These are phyloP conservation scores for Aulostomus chinensis DNA, from an alignment of 2,797 vertebrate species.

Conservation along the genomic window DNA sequence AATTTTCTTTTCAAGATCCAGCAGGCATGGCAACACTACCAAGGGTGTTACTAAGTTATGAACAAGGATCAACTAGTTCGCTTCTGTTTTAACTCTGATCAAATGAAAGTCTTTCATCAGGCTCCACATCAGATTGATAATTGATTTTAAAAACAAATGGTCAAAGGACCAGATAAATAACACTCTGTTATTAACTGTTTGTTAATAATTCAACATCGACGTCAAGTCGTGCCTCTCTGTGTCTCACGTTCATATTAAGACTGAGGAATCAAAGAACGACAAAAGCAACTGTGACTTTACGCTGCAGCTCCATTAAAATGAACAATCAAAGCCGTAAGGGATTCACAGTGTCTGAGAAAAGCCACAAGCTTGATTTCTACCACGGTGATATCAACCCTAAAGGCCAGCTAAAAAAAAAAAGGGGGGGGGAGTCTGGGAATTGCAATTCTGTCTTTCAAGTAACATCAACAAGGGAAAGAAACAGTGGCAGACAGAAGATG, in stretches of 20 bases:
- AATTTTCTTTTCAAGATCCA: conserved; percentile 26
- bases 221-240: not conserved
- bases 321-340: too few relatives aligned
- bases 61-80: not conserved
- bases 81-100: not conserved
- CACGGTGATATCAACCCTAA: too few relatives aligned
- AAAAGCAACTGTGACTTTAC: not conserved
- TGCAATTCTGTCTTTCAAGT: too few relatives aligned
- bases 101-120: not conserved
- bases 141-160: not conserved
- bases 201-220: not conserved
- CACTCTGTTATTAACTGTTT: too few relatives aligned
- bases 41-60: not conserved
- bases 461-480: too few relatives aligned
- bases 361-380: too few relatives aligned
- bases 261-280: too few relatives aligned
- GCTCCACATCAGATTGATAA: not conserved
- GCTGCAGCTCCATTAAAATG: not conserved
- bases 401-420: too few relatives aligned
- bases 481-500: too few relatives aligned
- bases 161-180: too few relatives aligned
- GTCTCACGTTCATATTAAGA: not conserved
- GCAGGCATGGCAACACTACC: not conserved
- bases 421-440: too few relatives aligned
- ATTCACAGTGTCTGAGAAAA: too few relatives aligned